A percentile compares a stretch with the other conserved stretches of the same genome.
These are phyloP conservation scores for Melieria crassipennis DNA, from an alignment of 2,888 invertebrate genomes.

Conservation along the genomic window DNA sequence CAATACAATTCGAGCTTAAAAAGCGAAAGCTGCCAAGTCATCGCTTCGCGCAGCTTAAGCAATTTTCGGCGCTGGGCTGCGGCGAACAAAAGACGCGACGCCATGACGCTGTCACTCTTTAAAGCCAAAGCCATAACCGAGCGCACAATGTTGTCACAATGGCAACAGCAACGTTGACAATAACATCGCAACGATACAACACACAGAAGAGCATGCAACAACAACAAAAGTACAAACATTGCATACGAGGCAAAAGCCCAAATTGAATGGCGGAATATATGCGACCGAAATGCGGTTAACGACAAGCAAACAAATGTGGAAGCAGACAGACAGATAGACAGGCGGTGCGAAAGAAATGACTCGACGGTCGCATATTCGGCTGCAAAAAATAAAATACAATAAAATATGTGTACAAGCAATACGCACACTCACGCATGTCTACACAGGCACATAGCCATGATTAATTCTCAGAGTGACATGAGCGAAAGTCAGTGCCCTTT, in stretches of 20 bases:
- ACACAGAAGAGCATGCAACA: background rate
- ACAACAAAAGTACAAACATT: background rate
- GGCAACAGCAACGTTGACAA: background rate
- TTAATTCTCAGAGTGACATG: background rate
- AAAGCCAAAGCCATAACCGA: too few relatives aligned
- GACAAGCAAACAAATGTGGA: too few relatives aligned
- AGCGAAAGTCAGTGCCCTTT: too few relatives aligned
- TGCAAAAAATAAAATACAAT: background rate
- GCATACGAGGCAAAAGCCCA: background rate
- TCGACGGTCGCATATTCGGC: background rate
- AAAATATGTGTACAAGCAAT: background rate
- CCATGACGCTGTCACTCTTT: too few relatives aligned
- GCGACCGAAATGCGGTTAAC: too few relatives aligned
- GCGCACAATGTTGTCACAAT: background rate
- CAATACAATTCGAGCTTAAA: too few relatives aligned
- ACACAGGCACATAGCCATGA: background rate
- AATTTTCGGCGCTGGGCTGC: too few relatives aligned
- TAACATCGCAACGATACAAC: background rate
- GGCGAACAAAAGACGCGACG: too few relatives aligned
- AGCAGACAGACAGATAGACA: too few relatives aligned
- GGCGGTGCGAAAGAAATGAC: too few relatives aligned
- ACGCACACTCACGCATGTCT: background rate
- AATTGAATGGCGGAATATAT: background rate
- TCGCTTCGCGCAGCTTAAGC: too few relatives aligned
- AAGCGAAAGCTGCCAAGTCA: too few relatives aligned